Percentiles rank a stretch among this genome's conserved stretches.
Conservation (phyloP, 2,888 invertebrate genomes). For the Nephrotoma appendiculata region DNA sequence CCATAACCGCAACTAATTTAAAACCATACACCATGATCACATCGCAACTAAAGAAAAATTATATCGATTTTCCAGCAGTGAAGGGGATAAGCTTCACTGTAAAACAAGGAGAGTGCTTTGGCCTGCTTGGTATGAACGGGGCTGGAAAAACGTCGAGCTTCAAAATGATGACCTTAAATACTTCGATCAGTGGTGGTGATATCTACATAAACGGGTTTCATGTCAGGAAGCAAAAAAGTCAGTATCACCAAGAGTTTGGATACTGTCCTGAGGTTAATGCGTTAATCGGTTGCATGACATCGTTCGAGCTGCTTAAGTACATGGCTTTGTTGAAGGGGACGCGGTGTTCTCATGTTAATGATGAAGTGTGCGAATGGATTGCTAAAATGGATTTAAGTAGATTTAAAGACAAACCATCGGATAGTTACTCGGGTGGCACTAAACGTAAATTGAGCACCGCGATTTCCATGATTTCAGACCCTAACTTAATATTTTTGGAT, state of each 20-base stretch:
- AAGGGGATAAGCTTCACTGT: slow-evolving; percentile 52
- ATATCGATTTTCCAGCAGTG: slow-evolving; percentile 39
- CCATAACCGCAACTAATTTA: slow-evolving; percentile 4
- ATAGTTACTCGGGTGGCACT: slow-evolving; percentile 54
- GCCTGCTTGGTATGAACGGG: slow-evolving; percentile 73
- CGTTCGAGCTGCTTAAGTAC: slow-evolving; percentile 53
- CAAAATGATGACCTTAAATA: slow-evolving; percentile 64
- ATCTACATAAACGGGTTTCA: slow-evolving; percentile 34
- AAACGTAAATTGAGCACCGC: slow-evolving; percentile 57
- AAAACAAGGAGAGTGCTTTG: slow-evolving; percentile 61
- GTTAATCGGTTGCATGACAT: slow-evolving; percentile 60
- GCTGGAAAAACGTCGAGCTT: slow-evolving; percentile 80
- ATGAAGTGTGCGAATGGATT: slow-evolving; percentile 43
- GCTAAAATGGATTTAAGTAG: slow-evolving; percentile 24
- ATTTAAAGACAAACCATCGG: slow-evolving; percentile 22
- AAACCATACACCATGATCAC: neutral
- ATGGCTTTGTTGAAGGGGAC: slow-evolving; percentile 63
- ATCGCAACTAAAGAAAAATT: slow-evolving; percentile 18
- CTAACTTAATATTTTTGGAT: slow-evolving; percentile 53
- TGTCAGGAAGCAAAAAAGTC: slow-evolving; percentile 22
- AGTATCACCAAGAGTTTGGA: slow-evolving; percentile 62
- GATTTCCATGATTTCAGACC: slow-evolving; percentile 50
- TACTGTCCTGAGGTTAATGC: slow-evolving; percentile 88
- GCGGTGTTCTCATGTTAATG: slow-evolving; percentile 24
- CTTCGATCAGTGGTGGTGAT: slow-evolving; percentile 34